phyloP scores from a whole-genome alignment of 2,888 invertebrate species.

The Calliopum simillimum region DNA sequence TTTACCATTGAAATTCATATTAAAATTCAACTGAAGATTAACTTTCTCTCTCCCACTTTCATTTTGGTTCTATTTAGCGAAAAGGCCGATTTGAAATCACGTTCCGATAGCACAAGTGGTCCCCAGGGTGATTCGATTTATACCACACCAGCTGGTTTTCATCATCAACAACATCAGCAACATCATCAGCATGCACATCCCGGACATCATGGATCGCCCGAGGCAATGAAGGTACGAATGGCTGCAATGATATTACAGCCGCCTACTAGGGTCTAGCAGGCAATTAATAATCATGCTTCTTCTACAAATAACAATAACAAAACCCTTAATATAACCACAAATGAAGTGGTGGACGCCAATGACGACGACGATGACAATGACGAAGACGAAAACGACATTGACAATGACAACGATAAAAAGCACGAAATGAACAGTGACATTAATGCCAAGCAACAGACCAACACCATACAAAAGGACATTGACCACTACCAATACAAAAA shows the following conservation, averaged over 20 bases:
- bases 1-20: too few species aligned
- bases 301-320: constrained; percentile 48
- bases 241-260: constrained; percentile 91
- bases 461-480: constrained; percentile 35
- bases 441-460: constrained; percentile 5
- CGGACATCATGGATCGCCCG: constrained; percentile 71
- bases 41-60: background rate
- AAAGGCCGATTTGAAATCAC: constrained; percentile 68
- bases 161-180: constrained; percentile 62
- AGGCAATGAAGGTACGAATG: constrained; percentile 89
- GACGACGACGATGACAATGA: constrained; percentile 12
- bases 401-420: constrained; percentile 20
- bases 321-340: constrained; percentile 40
- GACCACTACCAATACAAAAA: constrained; percentile 30
- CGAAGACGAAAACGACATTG: constrained; percentile 40
- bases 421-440: constrained; percentile 30
- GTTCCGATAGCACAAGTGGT: constrained; percentile 69
- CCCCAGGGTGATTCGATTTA: constrained; percentile 83
- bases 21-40: background rate
- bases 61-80: constrained; percentile 56
- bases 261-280: constrained; percentile 81
- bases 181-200: constrained; percentile 52
- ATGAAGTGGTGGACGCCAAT: constrained; percentile 30
- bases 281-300: constrained; percentile 61
- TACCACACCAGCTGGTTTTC: constrained; percentile 71